Evolutionary conservation across 2,113 vertebrate species (phyloP).

Genomic region (Pygoscelis adeliae): DNA sequence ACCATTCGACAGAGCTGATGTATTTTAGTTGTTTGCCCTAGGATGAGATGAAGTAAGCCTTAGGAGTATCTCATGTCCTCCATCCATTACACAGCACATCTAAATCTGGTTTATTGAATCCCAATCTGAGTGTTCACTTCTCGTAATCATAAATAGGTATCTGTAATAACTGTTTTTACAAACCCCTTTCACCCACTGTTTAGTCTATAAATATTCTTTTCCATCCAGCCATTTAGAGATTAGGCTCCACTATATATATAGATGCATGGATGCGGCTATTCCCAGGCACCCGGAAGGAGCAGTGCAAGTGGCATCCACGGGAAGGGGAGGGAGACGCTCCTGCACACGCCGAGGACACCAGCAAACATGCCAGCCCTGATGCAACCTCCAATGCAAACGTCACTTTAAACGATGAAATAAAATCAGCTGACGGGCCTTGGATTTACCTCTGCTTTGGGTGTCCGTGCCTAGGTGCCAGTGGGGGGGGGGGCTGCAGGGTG

Average conservation of each 20-base stretch:
- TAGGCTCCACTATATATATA: background rate
- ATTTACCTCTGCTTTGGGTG: background rate
- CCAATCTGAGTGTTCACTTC: background rate
- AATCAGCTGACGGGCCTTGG: background rate
- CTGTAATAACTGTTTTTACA: background rate
- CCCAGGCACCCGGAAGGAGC: background rate
- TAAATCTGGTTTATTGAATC: background rate
- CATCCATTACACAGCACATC: background rate
- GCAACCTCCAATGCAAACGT: rapidly evolving
- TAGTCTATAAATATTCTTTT: background rate
- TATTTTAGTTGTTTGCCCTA: background rate
- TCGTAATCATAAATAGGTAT: background rate
- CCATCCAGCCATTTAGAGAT: background rate
- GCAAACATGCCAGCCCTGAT: background rate
- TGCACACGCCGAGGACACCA: background rate
- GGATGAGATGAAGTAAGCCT: background rate
- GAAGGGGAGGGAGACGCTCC: background rate
- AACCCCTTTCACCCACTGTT: background rate
- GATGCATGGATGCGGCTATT: background rate
- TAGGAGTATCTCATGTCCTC: background rate
- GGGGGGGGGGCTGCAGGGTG: rapidly evolving
- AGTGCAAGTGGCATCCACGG: rapidly evolving
- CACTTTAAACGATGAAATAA: background rate
- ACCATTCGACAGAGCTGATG: background rate
- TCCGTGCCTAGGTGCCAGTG: rapidly evolving